A percentile compares a stretch with the other conserved stretches of the same genome.
Conservation (phyloP, 1,140 invertebrate species). For the Tetramorium alpestre region DNA sequence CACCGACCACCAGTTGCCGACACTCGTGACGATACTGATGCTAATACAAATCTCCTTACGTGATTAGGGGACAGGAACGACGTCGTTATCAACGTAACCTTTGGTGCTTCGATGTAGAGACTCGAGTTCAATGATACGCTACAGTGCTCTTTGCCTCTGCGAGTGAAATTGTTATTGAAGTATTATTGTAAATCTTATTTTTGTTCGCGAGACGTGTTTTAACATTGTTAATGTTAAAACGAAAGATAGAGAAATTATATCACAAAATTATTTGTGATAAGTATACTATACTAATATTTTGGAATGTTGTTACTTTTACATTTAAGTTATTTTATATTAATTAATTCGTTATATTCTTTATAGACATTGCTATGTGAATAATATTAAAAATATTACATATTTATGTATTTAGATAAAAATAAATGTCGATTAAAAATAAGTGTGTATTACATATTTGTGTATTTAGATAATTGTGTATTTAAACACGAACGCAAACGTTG, state of each 20-base stretch:
- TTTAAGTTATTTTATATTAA: neutral
- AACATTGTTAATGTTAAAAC: neutral
- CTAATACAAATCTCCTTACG: constrained; percentile 6
- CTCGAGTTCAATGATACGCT: neutral
- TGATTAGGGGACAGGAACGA: neutral
- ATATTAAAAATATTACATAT: neutral
- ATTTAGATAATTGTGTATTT: neutral
- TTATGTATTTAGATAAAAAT: too few species aligned
- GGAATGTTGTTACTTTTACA: neutral
- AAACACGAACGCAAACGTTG: neutral
- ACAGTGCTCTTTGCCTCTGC: neutral
- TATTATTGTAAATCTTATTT: neutral
- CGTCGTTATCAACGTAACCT: constrained; percentile 10
- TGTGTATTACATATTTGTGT: neutral
- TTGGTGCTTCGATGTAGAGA: neutral
- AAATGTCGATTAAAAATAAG: too few species aligned
- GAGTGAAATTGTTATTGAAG: neutral
- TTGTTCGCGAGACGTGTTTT: neutral
- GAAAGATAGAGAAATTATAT: neutral
- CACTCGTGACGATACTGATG: constrained; percentile 22
- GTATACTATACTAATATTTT: neutral
- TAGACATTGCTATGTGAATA: neutral
- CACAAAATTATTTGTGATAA: neutral
- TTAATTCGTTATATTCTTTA: neutral
- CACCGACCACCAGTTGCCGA: neutral